Conservation (phyloP, 2,888 invertebrate genomes). For the Tetragonula carbonaria region DNA sequence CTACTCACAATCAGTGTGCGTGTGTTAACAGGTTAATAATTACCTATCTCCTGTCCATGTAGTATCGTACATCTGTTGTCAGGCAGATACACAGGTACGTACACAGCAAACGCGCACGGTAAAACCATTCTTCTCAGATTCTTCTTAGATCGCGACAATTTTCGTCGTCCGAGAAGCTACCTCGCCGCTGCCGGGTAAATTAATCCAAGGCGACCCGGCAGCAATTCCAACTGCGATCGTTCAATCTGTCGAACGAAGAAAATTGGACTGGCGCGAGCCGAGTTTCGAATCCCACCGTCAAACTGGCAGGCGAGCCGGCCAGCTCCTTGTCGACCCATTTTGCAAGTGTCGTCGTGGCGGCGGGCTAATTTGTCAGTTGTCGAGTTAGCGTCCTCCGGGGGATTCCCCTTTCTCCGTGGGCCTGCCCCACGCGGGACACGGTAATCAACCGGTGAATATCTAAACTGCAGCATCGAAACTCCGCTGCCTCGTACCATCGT, state of each 20-base stretch:
- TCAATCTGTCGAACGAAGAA: slow-evolving; percentile 52
- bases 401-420: slow-evolving; percentile 73
- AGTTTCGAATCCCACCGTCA: slow-evolving; percentile 65
- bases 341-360: slow-evolving; percentile 84
- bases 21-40: too few species aligned
- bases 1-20: too few species aligned
- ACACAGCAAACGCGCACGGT: too few species aligned
- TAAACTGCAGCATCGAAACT: slow-evolving; percentile 79
- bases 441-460: slow-evolving; percentile 84
- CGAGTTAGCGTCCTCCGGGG: slow-evolving; percentile 83
- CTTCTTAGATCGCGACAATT: too few species aligned
- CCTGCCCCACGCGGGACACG: slow-evolving; percentile 72
- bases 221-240: slow-evolving; percentile 46
- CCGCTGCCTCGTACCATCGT: slow-evolving; percentile 65
- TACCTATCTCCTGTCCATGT: background rate
- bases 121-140: background rate
- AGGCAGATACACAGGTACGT: too few species aligned
- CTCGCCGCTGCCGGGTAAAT: background rate
- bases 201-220: slow-evolving; percentile 60
- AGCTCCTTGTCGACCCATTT: slow-evolving; percentile 83
- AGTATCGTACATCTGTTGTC: background rate
- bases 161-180: background rate
- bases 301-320: slow-evolving; percentile 65
- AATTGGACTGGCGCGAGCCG: slow-evolving; percentile 60
- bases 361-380: slow-evolving; percentile 84